Evolutionary conservation across 2,113 vertebrate genomes (phyloP).

Genomic region (Dasyprocta punctata): DNA sequence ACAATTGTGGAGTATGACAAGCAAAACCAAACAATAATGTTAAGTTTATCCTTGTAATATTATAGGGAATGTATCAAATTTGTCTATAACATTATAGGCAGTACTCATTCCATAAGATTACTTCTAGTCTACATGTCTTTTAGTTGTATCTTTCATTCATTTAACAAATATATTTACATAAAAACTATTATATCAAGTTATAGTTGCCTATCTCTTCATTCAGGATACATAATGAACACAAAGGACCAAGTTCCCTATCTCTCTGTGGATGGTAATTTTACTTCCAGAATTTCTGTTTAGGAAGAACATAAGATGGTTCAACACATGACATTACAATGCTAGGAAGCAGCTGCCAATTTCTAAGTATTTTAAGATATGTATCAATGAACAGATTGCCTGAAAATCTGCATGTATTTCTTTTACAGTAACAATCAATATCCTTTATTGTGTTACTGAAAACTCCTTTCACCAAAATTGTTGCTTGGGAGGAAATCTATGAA

Average conservation of each 20-base stretch:
- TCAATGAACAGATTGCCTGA: conserved; percentile 57
- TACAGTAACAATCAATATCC: conserved; percentile 57
- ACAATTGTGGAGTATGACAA: background rate
- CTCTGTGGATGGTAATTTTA: background rate
- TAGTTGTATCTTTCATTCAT: background rate
- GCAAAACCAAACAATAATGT: background rate
- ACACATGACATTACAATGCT: background rate
- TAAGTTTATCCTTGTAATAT: background rate
- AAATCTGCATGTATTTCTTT: conserved; percentile 56
- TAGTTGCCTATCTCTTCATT: background rate
- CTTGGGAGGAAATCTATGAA: conserved; percentile 44
- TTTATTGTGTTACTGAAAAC: conserved; percentile 30
- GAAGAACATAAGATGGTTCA: background rate
- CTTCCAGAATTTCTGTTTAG: background rate
- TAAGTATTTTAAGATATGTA: conserved; percentile 40
- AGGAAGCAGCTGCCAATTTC: conserved; percentile 39
- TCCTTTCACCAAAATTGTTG: background rate
- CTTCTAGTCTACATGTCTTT: background rate
- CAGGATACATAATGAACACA: background rate
- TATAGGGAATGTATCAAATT: background rate
- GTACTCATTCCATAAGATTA: background rate
- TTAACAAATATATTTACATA: background rate
- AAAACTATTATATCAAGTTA: background rate
- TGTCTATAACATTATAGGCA: background rate
- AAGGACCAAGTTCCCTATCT: background rate